Evolutionary conservation across 2,797 vertebrate species (phyloP).

Genomic region (Erethizon dorsatum): DNA sequence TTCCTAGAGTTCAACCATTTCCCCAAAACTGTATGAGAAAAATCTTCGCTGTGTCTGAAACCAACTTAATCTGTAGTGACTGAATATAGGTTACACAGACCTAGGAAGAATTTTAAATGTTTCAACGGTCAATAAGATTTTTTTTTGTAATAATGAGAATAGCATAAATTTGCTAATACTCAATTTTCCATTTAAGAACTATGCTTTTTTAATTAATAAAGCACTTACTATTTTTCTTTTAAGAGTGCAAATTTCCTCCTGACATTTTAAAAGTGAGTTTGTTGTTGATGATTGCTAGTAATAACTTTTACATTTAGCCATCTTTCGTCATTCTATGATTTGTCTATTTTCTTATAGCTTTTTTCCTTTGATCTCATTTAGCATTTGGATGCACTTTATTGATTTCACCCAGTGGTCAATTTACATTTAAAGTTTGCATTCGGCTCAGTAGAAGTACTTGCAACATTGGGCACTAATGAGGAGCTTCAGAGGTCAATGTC

Average conservation of each 20-base stretch:
- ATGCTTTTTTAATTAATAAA: slow-evolving; percentile 78
- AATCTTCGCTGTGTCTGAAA: neutral
- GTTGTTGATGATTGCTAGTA: slow-evolving; percentile 68
- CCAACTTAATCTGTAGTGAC: slow-evolving; percentile 37
- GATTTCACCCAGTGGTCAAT: slow-evolving; percentile 73
- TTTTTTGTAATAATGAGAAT: slow-evolving; percentile 66
- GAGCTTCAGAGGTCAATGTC: slow-evolving; percentile 34
- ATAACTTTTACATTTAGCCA: slow-evolving; percentile 73
- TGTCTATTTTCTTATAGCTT: slow-evolving; percentile 61
- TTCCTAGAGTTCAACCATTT: neutral
- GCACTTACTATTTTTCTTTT: slow-evolving; percentile 31
- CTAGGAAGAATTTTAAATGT: slow-evolving; percentile 61
- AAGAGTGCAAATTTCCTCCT: slow-evolving; percentile 61
- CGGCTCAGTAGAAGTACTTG: slow-evolving; percentile 44
- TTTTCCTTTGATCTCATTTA: slow-evolving; percentile 78
- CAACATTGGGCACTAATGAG: slow-evolving; percentile 48
- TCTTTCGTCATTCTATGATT: slow-evolving; percentile 80
- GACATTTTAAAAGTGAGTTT: slow-evolving; percentile 73
- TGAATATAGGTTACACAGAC: slow-evolving; percentile 43
- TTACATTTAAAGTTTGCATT: slow-evolving; percentile 75
- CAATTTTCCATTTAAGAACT: slow-evolving; percentile 70
- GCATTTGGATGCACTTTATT: slow-evolving; percentile 72
- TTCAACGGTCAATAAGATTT: slow-evolving; percentile 59
- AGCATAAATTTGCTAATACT: slow-evolving; percentile 8
- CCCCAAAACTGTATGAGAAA: neutral